A percentile compares a stretch with the other conserved stretches of the same genome.
phyloP scores from a whole-genome alignment of 2,113 vertebrate genomes.

The Hydropotes inermis region DNA sequence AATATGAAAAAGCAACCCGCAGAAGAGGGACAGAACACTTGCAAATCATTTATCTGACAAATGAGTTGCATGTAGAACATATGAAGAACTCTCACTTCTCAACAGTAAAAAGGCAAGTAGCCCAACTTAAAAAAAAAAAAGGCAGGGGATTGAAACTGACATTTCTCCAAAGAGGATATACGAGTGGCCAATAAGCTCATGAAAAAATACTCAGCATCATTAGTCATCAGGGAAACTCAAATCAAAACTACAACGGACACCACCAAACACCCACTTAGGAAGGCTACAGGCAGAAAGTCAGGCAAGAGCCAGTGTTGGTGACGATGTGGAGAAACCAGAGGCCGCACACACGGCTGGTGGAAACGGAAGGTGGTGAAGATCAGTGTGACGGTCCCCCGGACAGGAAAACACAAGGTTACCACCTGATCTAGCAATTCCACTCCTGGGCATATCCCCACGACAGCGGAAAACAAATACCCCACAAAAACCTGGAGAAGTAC shows the following conservation, averaged over 20 bases:
- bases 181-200: fast-evolving
- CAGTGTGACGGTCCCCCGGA: fast-evolving
- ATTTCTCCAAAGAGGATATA: not conserved
- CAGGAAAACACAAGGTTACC: too few relatives aligned
- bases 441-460: not conserved
- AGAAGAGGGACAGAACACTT: not conserved
- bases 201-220: not conserved
- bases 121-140: not conserved
- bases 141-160: not conserved
- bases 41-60: not conserved
- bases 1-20: not conserved
- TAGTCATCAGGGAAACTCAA: not conserved
- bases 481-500: not conserved
- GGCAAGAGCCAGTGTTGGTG: fast-evolving
- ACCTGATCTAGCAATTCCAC: too few relatives aligned
- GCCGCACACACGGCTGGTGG: fast-evolving
- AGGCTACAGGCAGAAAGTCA: too few relatives aligned
- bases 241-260: not conserved
- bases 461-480: fast-evolving
- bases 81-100: not conserved
- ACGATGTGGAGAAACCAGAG: fast-evolving
- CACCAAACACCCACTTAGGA: fast-evolving
- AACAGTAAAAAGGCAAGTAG: not conserved
- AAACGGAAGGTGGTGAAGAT: fast-evolving
- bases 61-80: not conserved